These are phyloP conservation scores for Toxotes chatareus DNA, from an alignment of 2,113 vertebrate species.

Conservation along the genomic window DNA sequence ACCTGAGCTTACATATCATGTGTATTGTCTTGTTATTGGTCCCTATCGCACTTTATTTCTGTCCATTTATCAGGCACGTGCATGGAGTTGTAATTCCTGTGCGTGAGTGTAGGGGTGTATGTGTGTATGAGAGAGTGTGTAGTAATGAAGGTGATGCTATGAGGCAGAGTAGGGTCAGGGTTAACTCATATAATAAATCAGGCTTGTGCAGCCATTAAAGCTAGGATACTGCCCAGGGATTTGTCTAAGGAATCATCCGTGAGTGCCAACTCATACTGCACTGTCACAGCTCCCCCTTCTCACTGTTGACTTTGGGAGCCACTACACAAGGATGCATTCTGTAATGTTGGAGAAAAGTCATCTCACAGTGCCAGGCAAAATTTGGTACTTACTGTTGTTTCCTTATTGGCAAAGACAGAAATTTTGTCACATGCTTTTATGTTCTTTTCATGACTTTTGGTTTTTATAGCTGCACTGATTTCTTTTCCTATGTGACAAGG, in stretches of 20 bases:
- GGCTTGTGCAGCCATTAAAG: slow-evolving; percentile 44
- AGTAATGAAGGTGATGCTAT: slow-evolving; percentile 26
- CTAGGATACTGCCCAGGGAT: slow-evolving; percentile 20
- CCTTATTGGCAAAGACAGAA: neutral
- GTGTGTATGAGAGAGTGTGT: slow-evolving; percentile 10
- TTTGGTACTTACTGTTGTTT: slow-evolving; percentile 8
- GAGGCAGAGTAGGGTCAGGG: slow-evolving; percentile 52
- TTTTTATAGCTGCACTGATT: neutral
- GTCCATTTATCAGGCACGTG: slow-evolving; percentile 51
- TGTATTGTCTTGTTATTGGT: slow-evolving; percentile 37
- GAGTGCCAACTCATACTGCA: slow-evolving; percentile 20
- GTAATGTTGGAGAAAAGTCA: neutral
- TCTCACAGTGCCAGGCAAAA: neutral
- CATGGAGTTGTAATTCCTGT: slow-evolving; percentile 21
- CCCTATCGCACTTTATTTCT: slow-evolving; percentile 36
- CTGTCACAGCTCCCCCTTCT: slow-evolving; percentile 20
- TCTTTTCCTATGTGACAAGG: no score
- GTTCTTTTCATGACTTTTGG: neutral
- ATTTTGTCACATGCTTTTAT: neutral
- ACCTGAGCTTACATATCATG: slow-evolving; percentile 33
- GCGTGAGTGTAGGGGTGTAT: neutral
- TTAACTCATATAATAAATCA: slow-evolving; percentile 62
- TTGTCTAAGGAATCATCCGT: slow-evolving; percentile 51
- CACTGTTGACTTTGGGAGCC: slow-evolving; percentile 27
- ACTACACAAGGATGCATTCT: neutral